Evolutionary conservation across 1,140 invertebrate species (phyloP), one percentile per base, ranked within the genome.

Genomic region (Dendroctonus valens): DNA sequence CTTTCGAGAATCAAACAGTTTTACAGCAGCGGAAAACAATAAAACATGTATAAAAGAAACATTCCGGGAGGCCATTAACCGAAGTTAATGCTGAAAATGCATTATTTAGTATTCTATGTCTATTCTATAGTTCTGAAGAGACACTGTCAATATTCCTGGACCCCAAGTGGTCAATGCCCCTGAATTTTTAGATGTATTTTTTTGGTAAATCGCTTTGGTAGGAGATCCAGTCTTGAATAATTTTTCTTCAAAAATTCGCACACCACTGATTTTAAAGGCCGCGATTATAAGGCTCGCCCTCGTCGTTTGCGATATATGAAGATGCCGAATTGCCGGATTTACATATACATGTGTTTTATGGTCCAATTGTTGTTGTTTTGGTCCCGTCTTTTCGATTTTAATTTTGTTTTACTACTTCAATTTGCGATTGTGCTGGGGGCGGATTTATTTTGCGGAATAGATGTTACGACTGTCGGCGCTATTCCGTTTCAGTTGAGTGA

Each of bases 281-380:
- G 59, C 71, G 68, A 72, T 75, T 74, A 75, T 72, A 72, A 66
- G 49, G 57, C 40, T 59, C 63, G 68, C 62, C 66, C 69, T 70
- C 73, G 64, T 73, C 69, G 69, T 72, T 71, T 71, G 69, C 74
- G 72, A 76, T 76, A 73, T 76, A 74, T 74, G 72, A 73, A 70
- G 68, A 70, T 73, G 65, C 64, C 60, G 61, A 71, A 74, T 70
- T 71, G 60, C 62, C 67, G 69, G 70, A 77, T 78, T 78, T 77
- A 73, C 77, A 78, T 78, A 77, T 77, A 77, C 77, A 78, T 77
- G 76, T 76, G 74, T 76, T 77, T 76, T 75, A 75, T 73, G 70
- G 72, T 65, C 62, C 70, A 75, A 73, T 75, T 73, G 72, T 65
- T 73, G 71, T 68, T 76, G 69, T 75, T 74, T 75, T 70, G 59